Conservation (phyloP, 2,797 vertebrate species). For the Schizopygopsis pylzovi region DNA sequence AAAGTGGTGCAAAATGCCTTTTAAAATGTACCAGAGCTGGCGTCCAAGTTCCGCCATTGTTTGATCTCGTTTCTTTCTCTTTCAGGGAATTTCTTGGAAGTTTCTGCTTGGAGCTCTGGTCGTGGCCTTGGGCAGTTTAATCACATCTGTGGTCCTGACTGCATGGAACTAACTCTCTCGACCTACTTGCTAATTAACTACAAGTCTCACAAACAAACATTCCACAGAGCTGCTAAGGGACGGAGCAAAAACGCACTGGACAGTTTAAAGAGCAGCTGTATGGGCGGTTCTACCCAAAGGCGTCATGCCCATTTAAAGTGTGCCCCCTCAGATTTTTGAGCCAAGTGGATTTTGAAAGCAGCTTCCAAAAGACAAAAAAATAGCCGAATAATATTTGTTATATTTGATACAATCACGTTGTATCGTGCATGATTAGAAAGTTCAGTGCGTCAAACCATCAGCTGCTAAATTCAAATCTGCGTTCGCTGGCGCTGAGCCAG, state of each 20-base stretch:
- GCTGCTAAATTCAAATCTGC: too few species aligned
- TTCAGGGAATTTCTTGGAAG: slow-evolving; percentile 81
- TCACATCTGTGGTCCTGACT: slow-evolving; percentile 77
- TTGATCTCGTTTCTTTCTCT: slow-evolving; percentile 54
- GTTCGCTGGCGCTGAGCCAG: too few species aligned
- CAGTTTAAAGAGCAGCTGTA: slow-evolving; percentile 24
- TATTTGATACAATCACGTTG: too few species aligned
- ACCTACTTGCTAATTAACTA: slow-evolving; percentile 41
- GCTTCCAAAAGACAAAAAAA: too few species aligned
- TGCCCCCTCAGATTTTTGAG: too few species aligned
- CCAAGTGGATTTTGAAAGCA: too few species aligned
- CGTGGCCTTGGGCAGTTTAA: slow-evolving; percentile 79
- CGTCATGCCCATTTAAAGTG: too few species aligned
- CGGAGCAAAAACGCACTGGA: slow-evolving; percentile 5
- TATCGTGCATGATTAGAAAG: too few species aligned
- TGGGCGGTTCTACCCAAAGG: background rate
- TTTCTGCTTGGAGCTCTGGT: slow-evolving; percentile 79
- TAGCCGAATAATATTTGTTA: too few species aligned
- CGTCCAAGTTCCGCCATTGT: slow-evolving; percentile 22
- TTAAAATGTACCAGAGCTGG: slow-evolving; percentile 22
- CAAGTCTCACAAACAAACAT: slow-evolving; percentile 51
- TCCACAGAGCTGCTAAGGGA: slow-evolving; percentile 50
- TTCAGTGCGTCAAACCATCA: too few species aligned
- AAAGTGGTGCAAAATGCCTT: slow-evolving; percentile 30
- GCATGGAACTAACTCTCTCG: slow-evolving; percentile 74